These are phyloP conservation scores for Cynoglossus semilaevis DNA, from an alignment of 2,113 vertebrate genomes.

Conservation along the genomic window DNA sequence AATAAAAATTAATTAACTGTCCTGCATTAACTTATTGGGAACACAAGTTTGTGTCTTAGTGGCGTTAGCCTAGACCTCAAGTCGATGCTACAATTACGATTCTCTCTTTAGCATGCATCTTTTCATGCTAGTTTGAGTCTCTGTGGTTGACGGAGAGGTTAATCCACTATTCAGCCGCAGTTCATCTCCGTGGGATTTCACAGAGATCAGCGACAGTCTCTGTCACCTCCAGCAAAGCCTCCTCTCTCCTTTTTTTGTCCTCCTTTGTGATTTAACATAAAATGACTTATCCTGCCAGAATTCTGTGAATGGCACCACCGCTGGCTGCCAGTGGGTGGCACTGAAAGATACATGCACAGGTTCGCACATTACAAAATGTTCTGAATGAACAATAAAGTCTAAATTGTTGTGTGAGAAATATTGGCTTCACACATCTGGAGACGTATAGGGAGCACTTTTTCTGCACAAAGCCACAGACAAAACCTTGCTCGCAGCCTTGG, in stretches of 20 bases:
- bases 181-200: constrained; percentile 34
- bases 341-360: constrained; percentile 23
- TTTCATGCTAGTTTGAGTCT: constrained; percentile 39
- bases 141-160: constrained; percentile 49
- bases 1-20: no score
- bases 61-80: neutral
- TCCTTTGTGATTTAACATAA: constrained; percentile 14
- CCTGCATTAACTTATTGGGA: no score
- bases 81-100: neutral
- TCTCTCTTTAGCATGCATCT: neutral
- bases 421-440: no score
- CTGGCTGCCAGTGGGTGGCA: constrained; percentile 42
- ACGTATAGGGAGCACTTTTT: neutral
- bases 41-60: no score
- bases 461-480: neutral
- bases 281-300: constrained; percentile 38
- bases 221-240: constrained; percentile 31
- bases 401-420: no score
- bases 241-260: neutral
- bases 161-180: constrained; percentile 57
- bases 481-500: constrained; percentile 13
- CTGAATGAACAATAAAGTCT: neutral
- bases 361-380: constrained; percentile 8
- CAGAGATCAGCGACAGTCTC: constrained; percentile 25
- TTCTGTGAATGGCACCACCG: constrained; percentile 49